Base-by-base conservation (phyloP, 2,113 vertebrate genomes). In the Bujurquina vittata region DNA sequence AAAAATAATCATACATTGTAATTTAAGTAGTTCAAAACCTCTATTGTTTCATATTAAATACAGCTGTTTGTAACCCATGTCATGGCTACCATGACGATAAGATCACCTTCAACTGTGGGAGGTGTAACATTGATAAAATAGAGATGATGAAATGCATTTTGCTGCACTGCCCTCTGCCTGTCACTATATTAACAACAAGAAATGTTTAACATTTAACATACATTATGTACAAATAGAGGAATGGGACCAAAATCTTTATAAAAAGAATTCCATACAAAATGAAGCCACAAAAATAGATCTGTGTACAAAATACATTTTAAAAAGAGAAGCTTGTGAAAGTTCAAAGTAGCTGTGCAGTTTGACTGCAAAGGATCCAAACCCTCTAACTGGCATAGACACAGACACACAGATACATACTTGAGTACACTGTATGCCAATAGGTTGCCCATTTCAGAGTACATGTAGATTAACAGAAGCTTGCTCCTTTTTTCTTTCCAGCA, bases 211-310 rank as follows among this genome's bases (percentile, higher is more conserved):
- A 61, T 72, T 52, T 37, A 17, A 83, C 40, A 79, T 75, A 85
- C 79, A 81, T 56, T 73, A 75, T 40, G 35, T 89, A 89, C 31
- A 92, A 54, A 87, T 57, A 74, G 52, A 80, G 80, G 43, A 75
- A 40, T 20, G 49, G 35, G 81, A 18, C 72, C 63, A 75, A 90
- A 84, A 80, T 67, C 14, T 83, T 55, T 90, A 90, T 81, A 85
- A 92, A 92, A 93, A 87, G 62, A 54, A 81, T 77, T 63, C 76
- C 11, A 29, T 93, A 93, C 23, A 93, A 95, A 93, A 91, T 35
- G 57, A 91, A 88, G 75, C 82, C 87, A 90, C 77, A 87, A 95
- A 94, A 93, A 93, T 93, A 93, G 69, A 94, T 90, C 82, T 91
- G 87, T 88, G 33, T 93, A 94, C 3, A 94, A 95, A 94, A 91